phyloP scores from a whole-genome alignment of 1,140 invertebrate species.

The Pseudomyrmex flavicornis region DNA sequence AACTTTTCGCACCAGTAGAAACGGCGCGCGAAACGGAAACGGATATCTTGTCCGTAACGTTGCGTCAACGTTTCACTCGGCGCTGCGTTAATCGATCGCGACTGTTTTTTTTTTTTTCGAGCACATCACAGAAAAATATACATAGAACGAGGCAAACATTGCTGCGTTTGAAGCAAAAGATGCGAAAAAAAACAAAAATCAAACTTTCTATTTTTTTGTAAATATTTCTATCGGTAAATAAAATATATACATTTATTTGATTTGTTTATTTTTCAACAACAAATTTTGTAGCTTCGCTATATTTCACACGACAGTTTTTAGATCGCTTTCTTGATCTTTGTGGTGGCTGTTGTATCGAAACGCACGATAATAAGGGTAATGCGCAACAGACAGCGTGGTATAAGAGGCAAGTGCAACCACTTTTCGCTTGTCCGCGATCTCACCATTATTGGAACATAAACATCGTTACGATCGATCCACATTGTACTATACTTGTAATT shows the following conservation, averaged over 20 bases:
- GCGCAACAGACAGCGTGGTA: not conserved
- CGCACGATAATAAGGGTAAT: not conserved
- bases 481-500: conserved; percentile 39
- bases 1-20: conserved; percentile 52
- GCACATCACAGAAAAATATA: not conserved
- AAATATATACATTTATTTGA: not conserved
- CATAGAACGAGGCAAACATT: no score
- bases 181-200: not conserved
- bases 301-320: not conserved
- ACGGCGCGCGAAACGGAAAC: conserved; percentile 27
- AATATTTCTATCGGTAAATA: not conserved
- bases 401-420: not conserved
- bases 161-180: not conserved
- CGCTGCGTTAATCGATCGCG: conserved; percentile 23
- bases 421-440: not conserved
- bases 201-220: not conserved
- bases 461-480: conserved; percentile 48
- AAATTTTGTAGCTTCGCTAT: not conserved
- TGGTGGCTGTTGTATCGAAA: not conserved
- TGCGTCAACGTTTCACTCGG: not conserved
- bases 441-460: conserved; percentile 33
- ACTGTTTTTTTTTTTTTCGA: not conserved
- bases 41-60: conserved; percentile 26
- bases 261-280: not conserved
- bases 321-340: not conserved